phyloP scores from a whole-genome alignment of 2,113 vertebrate species.

The Hypanus sabinus region DNA sequence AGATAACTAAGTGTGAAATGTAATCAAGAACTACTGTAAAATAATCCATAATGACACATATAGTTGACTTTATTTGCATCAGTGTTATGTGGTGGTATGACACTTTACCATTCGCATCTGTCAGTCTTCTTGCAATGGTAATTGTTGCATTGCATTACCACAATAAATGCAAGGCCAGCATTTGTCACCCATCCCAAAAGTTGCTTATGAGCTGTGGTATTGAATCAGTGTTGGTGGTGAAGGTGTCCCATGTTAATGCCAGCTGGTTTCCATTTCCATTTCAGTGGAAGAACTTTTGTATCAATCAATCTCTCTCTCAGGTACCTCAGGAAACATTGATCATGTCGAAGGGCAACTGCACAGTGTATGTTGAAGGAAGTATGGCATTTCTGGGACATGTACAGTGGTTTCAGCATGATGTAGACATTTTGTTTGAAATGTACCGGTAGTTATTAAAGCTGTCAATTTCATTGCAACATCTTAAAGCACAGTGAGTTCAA shows the following conservation, averaged over 20 bases:
- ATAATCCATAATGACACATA: too few relatives aligned
- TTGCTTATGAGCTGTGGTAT: too few relatives aligned
- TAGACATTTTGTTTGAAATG: too few relatives aligned
- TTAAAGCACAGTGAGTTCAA: neutral
- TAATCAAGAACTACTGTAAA: neutral
- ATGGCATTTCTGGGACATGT: neutral
- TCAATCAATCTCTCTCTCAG: neutral
- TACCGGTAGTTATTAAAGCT: too few relatives aligned
- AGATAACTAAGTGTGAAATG: neutral
- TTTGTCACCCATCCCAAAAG: too few relatives aligned
- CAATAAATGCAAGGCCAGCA: too few relatives aligned
- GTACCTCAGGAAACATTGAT: neutral
- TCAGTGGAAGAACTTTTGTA: too few relatives aligned
- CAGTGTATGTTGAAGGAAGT: neutral
- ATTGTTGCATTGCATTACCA: too few relatives aligned
- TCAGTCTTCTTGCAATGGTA: neutral
- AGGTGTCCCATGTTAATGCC: too few relatives aligned
- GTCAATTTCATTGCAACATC: neutral
- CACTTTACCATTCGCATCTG: neutral
- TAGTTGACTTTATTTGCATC: neutral
- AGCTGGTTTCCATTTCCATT: too few relatives aligned
- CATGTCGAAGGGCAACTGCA: neutral
- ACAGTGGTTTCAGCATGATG: neutral
- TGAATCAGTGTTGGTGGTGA: too few relatives aligned
- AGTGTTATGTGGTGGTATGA: neutral